Evolutionary conservation across 2,888 invertebrate species (phyloP).

Genomic region (Buathra laborator): DNA sequence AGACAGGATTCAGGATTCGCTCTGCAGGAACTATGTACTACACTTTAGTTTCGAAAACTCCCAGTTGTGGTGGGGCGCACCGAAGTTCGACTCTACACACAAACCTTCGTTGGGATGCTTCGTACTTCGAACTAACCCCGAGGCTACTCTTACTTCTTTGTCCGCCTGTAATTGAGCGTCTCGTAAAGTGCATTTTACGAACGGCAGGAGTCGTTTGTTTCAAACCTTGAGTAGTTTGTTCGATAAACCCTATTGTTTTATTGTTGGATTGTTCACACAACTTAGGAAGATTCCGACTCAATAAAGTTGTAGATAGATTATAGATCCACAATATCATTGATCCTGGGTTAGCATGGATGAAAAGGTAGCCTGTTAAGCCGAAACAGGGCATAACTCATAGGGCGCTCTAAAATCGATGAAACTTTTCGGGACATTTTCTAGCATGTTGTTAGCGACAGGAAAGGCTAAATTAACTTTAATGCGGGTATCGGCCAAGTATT

Average conservation of each 20-base stretch:
- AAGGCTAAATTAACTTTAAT: too few relatives aligned
- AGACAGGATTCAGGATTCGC: constrained; percentile 17
- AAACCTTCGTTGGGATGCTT: not conserved
- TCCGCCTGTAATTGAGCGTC: not conserved
- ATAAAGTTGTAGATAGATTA: not conserved
- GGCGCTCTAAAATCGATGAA: too few relatives aligned
- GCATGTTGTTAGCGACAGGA: too few relatives aligned
- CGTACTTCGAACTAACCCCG: not conserved
- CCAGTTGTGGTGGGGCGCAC: not conserved
- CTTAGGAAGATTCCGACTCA: not conserved
- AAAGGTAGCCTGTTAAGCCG: too few relatives aligned
- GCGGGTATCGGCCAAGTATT: too few relatives aligned
- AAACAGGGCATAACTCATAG: too few relatives aligned
- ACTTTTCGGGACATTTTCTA: too few relatives aligned
- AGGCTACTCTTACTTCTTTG: not conserved
- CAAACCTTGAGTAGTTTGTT: not conserved
- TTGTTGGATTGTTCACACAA: not conserved
- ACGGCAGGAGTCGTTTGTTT: not conserved
- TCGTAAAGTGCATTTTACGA: not conserved
- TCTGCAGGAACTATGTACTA: constrained; percentile 15
- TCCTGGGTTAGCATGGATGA: too few relatives aligned
- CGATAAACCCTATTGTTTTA: not conserved
- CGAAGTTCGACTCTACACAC: constrained; percentile 13
- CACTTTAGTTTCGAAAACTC: not conserved
- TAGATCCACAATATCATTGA: too few relatives aligned